Evolutionary conservation across 2,797 vertebrate species (phyloP).

Genomic region (Natrix natrix): DNA sequence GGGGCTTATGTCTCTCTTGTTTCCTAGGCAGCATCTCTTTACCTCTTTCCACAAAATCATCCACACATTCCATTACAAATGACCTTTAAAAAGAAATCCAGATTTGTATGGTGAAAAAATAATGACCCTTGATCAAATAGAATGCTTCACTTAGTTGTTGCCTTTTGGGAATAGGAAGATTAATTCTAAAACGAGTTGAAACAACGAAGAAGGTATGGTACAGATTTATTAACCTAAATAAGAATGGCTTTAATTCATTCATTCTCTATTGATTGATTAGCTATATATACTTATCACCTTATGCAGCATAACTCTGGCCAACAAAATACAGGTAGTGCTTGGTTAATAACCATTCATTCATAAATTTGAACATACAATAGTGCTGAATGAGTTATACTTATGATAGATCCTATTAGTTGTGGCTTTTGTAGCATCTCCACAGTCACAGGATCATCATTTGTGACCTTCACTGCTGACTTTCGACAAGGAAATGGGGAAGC

Average conservation of each 20-base stretch:
- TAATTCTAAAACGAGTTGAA: neutral
- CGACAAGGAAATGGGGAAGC: neutral
- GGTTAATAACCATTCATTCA: neutral
- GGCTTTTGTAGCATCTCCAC: neutral
- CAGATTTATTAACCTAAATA: neutral
- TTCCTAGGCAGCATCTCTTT: neutral
- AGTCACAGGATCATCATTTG: neutral
- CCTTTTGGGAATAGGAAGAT: neutral
- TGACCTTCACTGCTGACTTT: neutral
- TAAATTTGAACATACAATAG: neutral
- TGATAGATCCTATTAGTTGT: neutral
- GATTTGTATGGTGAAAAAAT: neutral
- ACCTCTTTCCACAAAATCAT: neutral
- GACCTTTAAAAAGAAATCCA: neutral
- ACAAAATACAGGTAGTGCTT: neutral
- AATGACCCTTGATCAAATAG: neutral
- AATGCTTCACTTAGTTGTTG: neutral
- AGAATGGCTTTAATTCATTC: neutral
- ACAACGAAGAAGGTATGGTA: neutral
- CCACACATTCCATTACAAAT: neutral
- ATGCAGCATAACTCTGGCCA: neutral
- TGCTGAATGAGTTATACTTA: neutral
- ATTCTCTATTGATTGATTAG: neutral
- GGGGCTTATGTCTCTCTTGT: neutral
- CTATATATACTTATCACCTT: neutral